Evolutionary conservation across 2,113 vertebrate genomes (phyloP).

Genomic region (Alethe diademata): DNA sequence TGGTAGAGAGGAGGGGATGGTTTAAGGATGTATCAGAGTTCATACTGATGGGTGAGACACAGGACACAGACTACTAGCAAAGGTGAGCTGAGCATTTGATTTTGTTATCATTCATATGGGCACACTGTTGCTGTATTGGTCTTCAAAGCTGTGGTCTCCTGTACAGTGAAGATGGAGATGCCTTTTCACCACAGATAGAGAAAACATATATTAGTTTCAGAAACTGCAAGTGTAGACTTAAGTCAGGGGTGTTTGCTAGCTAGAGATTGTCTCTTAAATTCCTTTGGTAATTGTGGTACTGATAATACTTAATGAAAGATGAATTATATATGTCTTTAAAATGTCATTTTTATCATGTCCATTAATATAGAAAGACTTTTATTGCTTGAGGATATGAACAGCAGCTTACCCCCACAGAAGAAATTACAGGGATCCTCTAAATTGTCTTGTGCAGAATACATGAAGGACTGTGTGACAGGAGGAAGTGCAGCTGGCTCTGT

Average conservation of each 20-base stretch:
- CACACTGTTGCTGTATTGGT: not conserved
- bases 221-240: not conserved
- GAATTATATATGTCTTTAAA: not conserved
- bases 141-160: not conserved
- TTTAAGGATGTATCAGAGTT: not conserved
- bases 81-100: not conserved
- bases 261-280: not conserved
- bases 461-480: not conserved
- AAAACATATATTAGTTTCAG: not conserved
- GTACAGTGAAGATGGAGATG: not conserved
- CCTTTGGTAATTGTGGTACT: not conserved
- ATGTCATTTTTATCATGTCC: not conserved
- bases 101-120: not conserved
- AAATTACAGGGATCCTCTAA: not conserved
- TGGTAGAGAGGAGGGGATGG: not conserved
- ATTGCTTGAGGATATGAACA: not conserved
- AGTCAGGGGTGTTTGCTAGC: not conserved
- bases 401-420: not conserved
- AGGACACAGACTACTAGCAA: not conserved
- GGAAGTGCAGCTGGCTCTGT: not conserved
- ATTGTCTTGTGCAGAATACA: not conserved
- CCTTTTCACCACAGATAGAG: not conserved
- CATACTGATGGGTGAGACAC: not conserved
- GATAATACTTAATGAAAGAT: not conserved
- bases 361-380: not conserved